Evolutionary conservation across 1,140 invertebrate genomes (phyloP).

Genomic region (Drosophila melanica): DNA sequence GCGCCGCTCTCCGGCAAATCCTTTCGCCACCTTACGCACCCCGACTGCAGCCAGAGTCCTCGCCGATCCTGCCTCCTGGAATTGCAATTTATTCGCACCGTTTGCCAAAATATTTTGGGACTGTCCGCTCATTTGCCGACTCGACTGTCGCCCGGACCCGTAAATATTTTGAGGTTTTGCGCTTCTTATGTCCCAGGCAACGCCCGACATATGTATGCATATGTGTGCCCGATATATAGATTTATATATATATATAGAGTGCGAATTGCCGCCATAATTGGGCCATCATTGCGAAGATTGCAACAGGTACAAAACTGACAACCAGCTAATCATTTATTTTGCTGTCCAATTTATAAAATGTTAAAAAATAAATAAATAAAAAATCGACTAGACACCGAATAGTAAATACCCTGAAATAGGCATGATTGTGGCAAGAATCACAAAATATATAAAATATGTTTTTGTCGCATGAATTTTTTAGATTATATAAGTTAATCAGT

Average conservation of each 20-base stretch:
- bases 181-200: slow-evolving; percentile 68
- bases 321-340: slow-evolving; percentile 28
- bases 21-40: slow-evolving; percentile 52
- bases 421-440: too few species aligned
- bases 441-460: too few species aligned
- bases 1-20: slow-evolving; percentile 46
- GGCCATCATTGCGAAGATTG: slow-evolving; percentile 45
- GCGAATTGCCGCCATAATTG: slow-evolving; percentile 49
- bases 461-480: too few species aligned
- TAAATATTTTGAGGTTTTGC: slow-evolving; percentile 83
- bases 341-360: slow-evolving; percentile 36
- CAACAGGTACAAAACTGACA: slow-evolving; percentile 51
- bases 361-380: not conserved
- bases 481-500: too few species aligned
- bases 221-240: too few species aligned
- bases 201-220: slow-evolving; percentile 44
- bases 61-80: slow-evolving; percentile 45
- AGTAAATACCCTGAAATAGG: slow-evolving; percentile 12
- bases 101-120: slow-evolving; percentile 48
- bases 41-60: not conserved
- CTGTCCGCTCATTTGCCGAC: slow-evolving; percentile 45
- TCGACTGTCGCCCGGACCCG: slow-evolving; percentile 12
- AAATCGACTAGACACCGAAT: not conserved
- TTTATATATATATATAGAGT: too few species aligned
- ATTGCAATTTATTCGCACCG: slow-evolving; percentile 54